Evolutionary conservation across 2,888 invertebrate species (phyloP).

Genomic region (Nomada ferruginata): DNA sequence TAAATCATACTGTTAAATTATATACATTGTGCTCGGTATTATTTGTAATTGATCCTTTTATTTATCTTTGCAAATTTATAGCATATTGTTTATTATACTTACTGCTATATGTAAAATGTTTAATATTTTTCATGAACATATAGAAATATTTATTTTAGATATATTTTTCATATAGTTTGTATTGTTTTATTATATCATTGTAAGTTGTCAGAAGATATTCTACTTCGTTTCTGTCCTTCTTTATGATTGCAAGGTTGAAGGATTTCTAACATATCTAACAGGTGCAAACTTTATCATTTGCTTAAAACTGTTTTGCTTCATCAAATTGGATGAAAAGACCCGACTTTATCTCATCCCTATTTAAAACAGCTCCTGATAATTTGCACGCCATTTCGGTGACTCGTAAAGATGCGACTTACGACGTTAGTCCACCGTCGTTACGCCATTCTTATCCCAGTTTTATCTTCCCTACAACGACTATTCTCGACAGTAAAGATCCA

Average conservation of each 20-base stretch:
- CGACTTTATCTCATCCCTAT: conserved; percentile 38
- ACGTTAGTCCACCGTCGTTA: conserved; percentile 73
- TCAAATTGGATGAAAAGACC: conserved; percentile 31
- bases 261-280: not conserved
- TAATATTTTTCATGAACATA: too few relatives aligned
- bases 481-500: conserved; percentile 47
- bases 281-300: not conserved
- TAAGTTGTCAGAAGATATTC: too few relatives aligned
- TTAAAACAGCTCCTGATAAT: conserved; percentile 60
- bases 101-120: too few relatives aligned
- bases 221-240: too few relatives aligned
- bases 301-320: conserved; percentile 18
- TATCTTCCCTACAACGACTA: conserved; percentile 56
- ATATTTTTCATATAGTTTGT: too few relatives aligned
- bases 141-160: too few relatives aligned
- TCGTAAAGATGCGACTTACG: conserved; percentile 79
- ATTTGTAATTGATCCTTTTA: too few relatives aligned
- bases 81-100: too few relatives aligned
- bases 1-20: not conserved
- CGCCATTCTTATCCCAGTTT: conserved; percentile 61
- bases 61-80: not conserved
- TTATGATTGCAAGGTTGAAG: not conserved
- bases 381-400: conserved; percentile 59
- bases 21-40: too few relatives aligned
- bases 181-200: too few relatives aligned